Evolutionary conservation across 2,888 invertebrate genomes (phyloP).

Genomic region (Nemurella pictetii): DNA sequence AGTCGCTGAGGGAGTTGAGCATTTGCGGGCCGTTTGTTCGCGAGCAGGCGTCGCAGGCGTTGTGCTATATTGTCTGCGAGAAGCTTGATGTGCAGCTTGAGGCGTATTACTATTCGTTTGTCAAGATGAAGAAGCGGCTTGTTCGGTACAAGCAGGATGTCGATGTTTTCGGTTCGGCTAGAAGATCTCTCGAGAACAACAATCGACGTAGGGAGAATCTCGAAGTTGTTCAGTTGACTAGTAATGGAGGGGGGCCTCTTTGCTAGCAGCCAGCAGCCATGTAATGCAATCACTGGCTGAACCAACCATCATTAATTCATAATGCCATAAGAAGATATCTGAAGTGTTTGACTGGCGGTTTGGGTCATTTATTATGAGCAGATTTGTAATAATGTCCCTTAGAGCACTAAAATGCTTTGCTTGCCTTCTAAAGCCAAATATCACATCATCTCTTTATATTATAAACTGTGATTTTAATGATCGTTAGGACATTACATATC

Average conservation of each 20-base stretch:
- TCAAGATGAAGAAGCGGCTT: conserved; percentile 42
- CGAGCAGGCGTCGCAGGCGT: conserved; percentile 43
- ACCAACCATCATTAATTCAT: background rate
- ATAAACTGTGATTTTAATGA: background rate
- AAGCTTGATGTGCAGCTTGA: conserved; percentile 43
- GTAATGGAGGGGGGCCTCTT: background rate
- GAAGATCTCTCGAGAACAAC: background rate
- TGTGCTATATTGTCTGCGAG: conserved; percentile 41
- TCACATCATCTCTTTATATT: background rate
- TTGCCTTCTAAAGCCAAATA: background rate
- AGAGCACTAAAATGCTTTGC: background rate
- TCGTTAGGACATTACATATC: background rate
- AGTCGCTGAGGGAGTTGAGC: conserved; percentile 41
- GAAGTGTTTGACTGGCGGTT: background rate
- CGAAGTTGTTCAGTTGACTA: background rate
- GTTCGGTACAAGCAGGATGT: conserved; percentile 41
- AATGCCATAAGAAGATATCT: background rate
- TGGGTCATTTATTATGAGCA: background rate
- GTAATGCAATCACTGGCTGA: background rate
- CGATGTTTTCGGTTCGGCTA: background rate
- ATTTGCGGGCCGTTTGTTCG: conserved; percentile 43
- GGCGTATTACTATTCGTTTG: conserved; percentile 42
- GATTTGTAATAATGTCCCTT: background rate
- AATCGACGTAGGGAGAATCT: background rate
- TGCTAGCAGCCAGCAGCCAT: background rate